Percentiles rank a stretch among this genome's conserved stretches.
Conservation (phyloP, 2,797 vertebrate species). For the Linurgus olivaceus region DNA sequence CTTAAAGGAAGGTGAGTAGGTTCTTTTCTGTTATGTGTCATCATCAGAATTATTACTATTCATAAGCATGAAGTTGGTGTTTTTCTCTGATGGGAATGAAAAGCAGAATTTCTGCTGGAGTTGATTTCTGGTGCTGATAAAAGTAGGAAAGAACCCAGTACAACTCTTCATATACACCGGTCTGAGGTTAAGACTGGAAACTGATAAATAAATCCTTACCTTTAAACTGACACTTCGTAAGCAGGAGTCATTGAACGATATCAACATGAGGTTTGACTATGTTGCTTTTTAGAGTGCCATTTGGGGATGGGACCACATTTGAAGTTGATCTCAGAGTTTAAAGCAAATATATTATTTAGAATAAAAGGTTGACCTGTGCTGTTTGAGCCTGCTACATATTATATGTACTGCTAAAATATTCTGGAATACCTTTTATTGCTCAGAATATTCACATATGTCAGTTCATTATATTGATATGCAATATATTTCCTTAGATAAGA, state of each 20-base stretch:
- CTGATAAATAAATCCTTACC: neutral
- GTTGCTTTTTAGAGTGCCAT: conserved; percentile 4
- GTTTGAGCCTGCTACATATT: conserved; percentile 64
- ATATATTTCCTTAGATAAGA: conserved; percentile 73
- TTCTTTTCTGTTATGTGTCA: neutral
- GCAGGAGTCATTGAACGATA: neutral
- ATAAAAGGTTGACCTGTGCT: conserved; percentile 31
- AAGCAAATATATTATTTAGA: conserved; percentile 4
- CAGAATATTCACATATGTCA: conserved; percentile 61
- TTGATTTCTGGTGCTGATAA: neutral
- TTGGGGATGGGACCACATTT: conserved; percentile 28
- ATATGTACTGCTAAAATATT: conserved; percentile 62
- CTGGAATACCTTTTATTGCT: conserved; percentile 60
- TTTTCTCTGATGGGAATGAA: neutral
- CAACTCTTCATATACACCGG: neutral
- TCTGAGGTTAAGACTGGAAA: conserved; percentile 48
- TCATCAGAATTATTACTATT: neutral
- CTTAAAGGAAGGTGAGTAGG: neutral
- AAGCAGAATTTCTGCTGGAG: neutral
- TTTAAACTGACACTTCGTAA: conserved; percentile 49
- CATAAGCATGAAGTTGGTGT: neutral
- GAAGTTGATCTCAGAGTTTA: conserved; percentile 30
- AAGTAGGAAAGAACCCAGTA: neutral
- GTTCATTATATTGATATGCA: conserved; percentile 67
- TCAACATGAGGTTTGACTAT: neutral